Evolutionary conservation across 1,140 invertebrate genomes (phyloP).

Genomic region (Leptinotarsa texana): DNA sequence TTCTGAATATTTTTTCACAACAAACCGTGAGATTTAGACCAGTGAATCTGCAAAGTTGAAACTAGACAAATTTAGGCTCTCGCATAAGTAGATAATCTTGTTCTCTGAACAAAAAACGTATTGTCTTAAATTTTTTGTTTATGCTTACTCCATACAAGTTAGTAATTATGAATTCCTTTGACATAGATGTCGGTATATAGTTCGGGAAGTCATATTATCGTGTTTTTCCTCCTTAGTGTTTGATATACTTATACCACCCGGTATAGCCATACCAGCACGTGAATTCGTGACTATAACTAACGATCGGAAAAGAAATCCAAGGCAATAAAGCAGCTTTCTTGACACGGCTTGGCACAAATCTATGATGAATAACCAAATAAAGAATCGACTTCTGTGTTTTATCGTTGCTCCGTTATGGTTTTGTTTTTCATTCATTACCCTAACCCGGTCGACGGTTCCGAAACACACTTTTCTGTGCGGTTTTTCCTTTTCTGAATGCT

Average conservation of each 20-base stretch:
- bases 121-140: too few relatives aligned
- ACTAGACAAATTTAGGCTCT: too few relatives aligned
- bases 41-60: too few relatives aligned
- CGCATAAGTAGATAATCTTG: too few relatives aligned
- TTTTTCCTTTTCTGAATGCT: slow-evolving; percentile 12
- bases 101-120: too few relatives aligned
- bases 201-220: too few relatives aligned
- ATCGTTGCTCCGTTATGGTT: slow-evolving; percentile 7
- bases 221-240: too few relatives aligned
- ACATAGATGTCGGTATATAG: too few relatives aligned
- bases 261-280: slow-evolving; percentile 12
- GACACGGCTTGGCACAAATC: slow-evolving; percentile 35
- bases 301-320: slow-evolving; percentile 17
- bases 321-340: slow-evolving; percentile 24
- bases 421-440: slow-evolving; percentile 8
- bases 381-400: slow-evolving; percentile 16
- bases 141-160: too few relatives aligned
- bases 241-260: not conserved
- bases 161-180: too few relatives aligned
- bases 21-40: too few relatives aligned
- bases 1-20: too few relatives aligned
- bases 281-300: slow-evolving; percentile 19
- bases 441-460: slow-evolving; percentile 4
- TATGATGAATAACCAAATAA: slow-evolving; percentile 35
- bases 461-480: slow-evolving; percentile 8